These are phyloP conservation scores for Oncorhynchus clarkii DNA, from an alignment of 2,113 vertebrate species.

Conservation along the genomic window DNA sequence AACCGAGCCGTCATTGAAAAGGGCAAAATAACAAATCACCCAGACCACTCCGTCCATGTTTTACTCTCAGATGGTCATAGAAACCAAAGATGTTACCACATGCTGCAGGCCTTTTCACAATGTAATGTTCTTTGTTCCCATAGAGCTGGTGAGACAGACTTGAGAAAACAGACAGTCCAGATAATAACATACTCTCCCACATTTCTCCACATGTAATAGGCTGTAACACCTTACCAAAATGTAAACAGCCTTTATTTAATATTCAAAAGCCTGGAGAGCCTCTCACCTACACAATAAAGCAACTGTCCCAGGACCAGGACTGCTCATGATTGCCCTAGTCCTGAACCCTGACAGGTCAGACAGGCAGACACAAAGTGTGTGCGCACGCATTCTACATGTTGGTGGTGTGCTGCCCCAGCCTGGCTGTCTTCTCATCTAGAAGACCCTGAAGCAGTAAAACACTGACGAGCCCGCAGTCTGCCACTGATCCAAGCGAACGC, in stretches of 20 bases:
- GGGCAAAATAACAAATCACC: background rate
- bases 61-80: background rate
- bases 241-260: background rate
- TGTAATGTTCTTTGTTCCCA: background rate
- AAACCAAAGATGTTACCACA: too few relatives aligned
- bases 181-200: background rate
- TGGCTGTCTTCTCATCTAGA: constrained; percentile 17
- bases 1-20: background rate
- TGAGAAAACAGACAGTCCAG: constrained; percentile 7
- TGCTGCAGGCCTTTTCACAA: background rate
- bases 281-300: background rate
- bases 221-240: background rate
- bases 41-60: background rate
- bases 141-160: background rate
- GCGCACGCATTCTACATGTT: background rate
- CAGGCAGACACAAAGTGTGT: constrained; percentile 21
- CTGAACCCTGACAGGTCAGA: constrained; percentile 20
- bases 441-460: constrained; percentile 41
- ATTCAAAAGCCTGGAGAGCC: background rate
- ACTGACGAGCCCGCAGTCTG: constrained; percentile 39
- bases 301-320: background rate
- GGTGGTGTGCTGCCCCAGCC: constrained; percentile 10
- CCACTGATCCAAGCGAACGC: constrained; percentile 37
- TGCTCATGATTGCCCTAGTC: constrained; percentile 1
- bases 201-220: background rate